Conservation (phyloP, 2,113 vertebrate genomes). For the Tupaia chinensis region DNA sequence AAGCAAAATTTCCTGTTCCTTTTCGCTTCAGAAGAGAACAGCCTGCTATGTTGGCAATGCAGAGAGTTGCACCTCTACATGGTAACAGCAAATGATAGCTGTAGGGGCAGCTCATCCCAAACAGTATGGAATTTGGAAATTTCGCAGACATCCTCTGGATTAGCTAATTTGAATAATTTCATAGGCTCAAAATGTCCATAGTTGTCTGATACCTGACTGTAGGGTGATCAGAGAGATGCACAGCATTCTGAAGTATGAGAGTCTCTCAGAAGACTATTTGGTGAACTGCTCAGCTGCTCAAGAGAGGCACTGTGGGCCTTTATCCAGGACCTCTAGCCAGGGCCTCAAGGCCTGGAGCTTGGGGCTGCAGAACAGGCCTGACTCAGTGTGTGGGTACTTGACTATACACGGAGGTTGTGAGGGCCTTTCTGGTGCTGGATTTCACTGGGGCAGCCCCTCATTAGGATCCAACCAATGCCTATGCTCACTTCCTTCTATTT, state of each 20-base stretch:
- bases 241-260: neutral
- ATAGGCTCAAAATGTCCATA: neutral
- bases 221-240: neutral
- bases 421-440: neutral
- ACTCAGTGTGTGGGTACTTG: too few relatives aligned
- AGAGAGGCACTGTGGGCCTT: too few relatives aligned
- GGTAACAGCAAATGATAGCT: neutral
- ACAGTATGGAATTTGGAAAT: neutral
- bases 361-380: too few relatives aligned
- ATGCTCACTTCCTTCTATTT: neutral
- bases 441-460: neutral
- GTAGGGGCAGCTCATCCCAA: neutral
- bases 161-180: neutral
- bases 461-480: neutral
- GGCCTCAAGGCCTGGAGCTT: neutral
- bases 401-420: too few relatives aligned
- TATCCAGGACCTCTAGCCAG: neutral
- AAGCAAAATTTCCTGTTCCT: neutral
- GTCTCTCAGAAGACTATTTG: too few relatives aligned
- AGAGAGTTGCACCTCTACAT: accelerated
- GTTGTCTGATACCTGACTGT: neutral
- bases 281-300: neutral
- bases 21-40: neutral
- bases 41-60: neutral
- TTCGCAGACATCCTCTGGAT: neutral